Conservation (phyloP, 2,888 invertebrate species). For the Therioaphis trifolii region DNA sequence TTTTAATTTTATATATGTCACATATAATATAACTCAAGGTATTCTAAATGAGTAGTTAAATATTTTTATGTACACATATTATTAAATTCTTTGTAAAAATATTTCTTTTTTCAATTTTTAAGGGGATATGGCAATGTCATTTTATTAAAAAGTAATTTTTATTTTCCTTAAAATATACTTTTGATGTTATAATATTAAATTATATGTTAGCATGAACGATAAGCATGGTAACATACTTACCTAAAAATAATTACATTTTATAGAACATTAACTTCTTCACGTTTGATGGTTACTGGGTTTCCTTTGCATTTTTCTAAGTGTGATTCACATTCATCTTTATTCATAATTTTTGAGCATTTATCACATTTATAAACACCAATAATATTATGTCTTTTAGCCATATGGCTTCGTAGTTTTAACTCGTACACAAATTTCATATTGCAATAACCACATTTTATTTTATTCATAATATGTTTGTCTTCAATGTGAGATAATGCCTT, state of each 20-base stretch:
- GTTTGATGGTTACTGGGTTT: slow-evolving; percentile 8
- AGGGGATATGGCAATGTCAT: neutral
- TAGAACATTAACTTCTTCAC: neutral
- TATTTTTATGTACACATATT: neutral
- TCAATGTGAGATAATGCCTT: slow-evolving; percentile 53
- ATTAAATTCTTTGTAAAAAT: neutral
- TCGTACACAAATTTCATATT: slow-evolving; percentile 57
- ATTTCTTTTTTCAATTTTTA: neutral
- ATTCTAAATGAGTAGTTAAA: neutral
- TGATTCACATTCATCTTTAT: slow-evolving; percentile 40
- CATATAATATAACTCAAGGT: too few species aligned
- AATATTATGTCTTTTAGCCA: slow-evolving; percentile 56
- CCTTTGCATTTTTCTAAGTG: slow-evolving; percentile 43
- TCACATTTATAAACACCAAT: slow-evolving; percentile 46
- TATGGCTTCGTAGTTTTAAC: slow-evolving; percentile 56
- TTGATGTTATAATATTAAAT: too few species aligned
- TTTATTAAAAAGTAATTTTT: neutral
- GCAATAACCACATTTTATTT: slow-evolving; percentile 48
- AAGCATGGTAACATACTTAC: slow-evolving; percentile 14
- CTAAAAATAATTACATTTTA: slow-evolving; percentile 20
- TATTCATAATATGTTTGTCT: slow-evolving; percentile 52
- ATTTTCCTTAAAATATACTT: neutral
- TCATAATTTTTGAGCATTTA: slow-evolving; percentile 58
- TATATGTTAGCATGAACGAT: too few species aligned
- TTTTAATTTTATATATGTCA: too few species aligned